These are phyloP conservation scores for Thymelicus acteon DNA, from an alignment of 2,888 invertebrate species.

Conservation along the genomic window DNA sequence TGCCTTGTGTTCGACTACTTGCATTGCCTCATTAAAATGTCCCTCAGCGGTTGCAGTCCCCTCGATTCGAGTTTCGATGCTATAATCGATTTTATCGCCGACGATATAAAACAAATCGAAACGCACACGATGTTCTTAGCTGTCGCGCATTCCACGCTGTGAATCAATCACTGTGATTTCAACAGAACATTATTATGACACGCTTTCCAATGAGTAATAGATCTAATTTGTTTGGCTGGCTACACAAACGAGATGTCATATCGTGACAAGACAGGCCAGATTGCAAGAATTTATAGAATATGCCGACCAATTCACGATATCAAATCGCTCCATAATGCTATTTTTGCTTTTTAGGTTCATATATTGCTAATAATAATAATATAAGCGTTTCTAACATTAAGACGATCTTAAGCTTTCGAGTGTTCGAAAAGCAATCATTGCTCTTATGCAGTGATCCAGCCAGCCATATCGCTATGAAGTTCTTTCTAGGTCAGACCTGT, in stretches of 20 bases:
- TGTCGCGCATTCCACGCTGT: conserved; percentile 60
- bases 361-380: not conserved
- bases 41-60: conserved; percentile 62
- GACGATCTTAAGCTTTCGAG: not conserved
- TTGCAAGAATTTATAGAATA: conserved; percentile 25
- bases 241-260: conserved; percentile 39
- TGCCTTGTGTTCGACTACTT: conserved; percentile 53
- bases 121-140: conserved; percentile 62
- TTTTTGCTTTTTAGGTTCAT: not conserved
- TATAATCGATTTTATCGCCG: conserved; percentile 76
- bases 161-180: conserved; percentile 68
- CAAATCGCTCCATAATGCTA: not conserved
- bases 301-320: conserved; percentile 16
- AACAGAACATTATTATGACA: conserved; percentile 57
- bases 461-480: not conserved
- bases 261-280: conserved; percentile 24
- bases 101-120: conserved; percentile 68
- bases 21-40: conserved; percentile 76
- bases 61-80: conserved; percentile 54
- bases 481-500: conserved; percentile 20
- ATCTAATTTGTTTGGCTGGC: conserved; percentile 54
- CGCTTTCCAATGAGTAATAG: conserved; percentile 52
- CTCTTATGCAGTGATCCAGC: not conserved
- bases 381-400: not conserved
- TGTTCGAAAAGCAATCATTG: conserved; percentile 10